phyloP scores from a whole-genome alignment of 2,888 invertebrate species.

The Synanthedon myopaeformis region DNA sequence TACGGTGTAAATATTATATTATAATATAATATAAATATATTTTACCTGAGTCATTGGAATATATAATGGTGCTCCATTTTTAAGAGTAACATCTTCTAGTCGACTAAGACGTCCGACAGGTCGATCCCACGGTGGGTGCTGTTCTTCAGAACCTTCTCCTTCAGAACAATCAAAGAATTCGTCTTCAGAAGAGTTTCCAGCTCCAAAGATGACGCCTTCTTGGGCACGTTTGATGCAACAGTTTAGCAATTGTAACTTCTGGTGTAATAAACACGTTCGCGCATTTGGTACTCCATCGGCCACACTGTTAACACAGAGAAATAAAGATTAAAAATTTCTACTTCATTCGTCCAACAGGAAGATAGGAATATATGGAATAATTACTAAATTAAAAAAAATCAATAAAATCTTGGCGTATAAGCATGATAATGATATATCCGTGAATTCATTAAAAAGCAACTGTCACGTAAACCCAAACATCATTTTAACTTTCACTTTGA shows the following conservation, averaged over 20 bases:
- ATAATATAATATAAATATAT: neutral
- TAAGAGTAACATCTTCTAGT: constrained; percentile 45
- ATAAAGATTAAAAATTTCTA: constrained; percentile 1
- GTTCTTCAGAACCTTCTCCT: constrained; percentile 63
- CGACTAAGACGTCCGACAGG: constrained; percentile 46
- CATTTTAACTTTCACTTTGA: constrained; percentile 50
- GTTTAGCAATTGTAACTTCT: constrained; percentile 92
- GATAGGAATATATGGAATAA: neutral
- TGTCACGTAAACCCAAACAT: constrained; percentile 33
- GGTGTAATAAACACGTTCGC: constrained; percentile 90
- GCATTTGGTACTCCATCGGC: constrained; percentile 87
- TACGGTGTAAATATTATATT: no score
- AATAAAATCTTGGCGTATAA: no score
- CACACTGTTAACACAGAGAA: constrained; percentile 71
- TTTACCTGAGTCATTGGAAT: constrained; percentile 55
- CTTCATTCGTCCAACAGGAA: neutral
- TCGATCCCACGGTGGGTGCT: constrained; percentile 50
- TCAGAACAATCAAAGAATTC: constrained; percentile 86
- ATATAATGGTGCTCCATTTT: constrained; percentile 52
- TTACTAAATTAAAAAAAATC: neutral
- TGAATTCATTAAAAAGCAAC: constrained; percentile 18
- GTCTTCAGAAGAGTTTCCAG: constrained; percentile 60
- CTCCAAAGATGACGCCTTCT: constrained; percentile 54
- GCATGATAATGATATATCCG: neutral
- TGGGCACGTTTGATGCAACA: constrained; percentile 77